phyloP scores from a whole-genome alignment of 2,113 vertebrate species.

The Phylloscopus trochilus region DNA sequence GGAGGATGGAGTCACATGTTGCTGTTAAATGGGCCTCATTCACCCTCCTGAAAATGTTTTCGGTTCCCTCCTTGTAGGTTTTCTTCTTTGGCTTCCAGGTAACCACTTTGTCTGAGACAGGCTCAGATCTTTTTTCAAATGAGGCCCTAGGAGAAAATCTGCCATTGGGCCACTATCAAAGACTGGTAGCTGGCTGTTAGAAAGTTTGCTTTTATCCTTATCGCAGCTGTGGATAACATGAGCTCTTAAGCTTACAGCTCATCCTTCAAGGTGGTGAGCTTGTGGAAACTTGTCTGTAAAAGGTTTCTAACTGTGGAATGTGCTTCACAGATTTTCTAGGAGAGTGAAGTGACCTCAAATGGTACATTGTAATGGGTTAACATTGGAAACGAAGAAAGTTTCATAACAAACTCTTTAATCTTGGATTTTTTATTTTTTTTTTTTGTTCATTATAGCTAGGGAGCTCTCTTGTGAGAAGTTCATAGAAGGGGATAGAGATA shows the following conservation, averaged over 20 bases:
- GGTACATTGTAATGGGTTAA: neutral
- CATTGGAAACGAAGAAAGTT: neutral
- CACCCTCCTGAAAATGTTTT: neutral
- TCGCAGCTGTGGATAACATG: neutral
- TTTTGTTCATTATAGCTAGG: neutral
- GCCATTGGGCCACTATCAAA: neutral
- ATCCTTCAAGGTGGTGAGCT: neutral
- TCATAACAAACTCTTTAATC: neutral
- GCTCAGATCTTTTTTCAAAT: neutral
- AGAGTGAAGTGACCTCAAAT: neutral
- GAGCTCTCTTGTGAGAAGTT: neutral
- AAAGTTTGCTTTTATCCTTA: neutral
- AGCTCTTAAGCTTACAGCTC: neutral
- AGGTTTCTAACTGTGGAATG: neutral
- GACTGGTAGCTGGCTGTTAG: neutral
- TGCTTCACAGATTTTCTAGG: neutral
- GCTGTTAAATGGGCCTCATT: neutral
- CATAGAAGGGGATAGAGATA: neutral
- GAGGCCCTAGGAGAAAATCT: neutral
- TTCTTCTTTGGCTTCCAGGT: neutral
- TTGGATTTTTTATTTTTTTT: neutral
- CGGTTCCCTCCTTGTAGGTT: neutral
- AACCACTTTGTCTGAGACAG: neutral
- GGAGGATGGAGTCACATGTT: neutral
- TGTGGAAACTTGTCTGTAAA: neutral